A percentile compares a stretch with the other conserved stretches of the same genome.
These are phyloP conservation scores for Papilio glaucus DNA, from an alignment of 1,140 invertebrate species.

Conservation along the genomic window DNA sequence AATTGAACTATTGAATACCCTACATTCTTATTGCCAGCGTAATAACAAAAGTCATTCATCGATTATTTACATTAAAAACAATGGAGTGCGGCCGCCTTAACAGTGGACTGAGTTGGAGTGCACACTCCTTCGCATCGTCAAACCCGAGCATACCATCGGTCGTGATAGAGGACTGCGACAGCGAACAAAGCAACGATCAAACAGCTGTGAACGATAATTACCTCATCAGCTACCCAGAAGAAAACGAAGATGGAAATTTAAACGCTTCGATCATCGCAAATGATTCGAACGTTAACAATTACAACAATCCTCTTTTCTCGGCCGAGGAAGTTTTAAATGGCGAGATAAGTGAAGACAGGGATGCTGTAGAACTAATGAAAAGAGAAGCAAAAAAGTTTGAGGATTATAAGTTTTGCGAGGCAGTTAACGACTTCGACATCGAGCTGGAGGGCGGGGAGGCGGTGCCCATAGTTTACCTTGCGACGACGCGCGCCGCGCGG, in stretches of 20 bases:
- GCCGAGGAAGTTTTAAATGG: conserved; percentile 67
- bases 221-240: conserved; percentile 62
- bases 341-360: conserved; percentile 62
- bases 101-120: conserved; percentile 62
- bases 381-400: conserved; percentile 67
- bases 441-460: conserved; percentile 70
- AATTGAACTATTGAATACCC: conserved; percentile 3
- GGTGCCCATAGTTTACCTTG: conserved; percentile 75
- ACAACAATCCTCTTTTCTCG: conserved; percentile 64
- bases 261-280: conserved; percentile 50
- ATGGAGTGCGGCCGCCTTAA: conserved; percentile 69
- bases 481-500: conserved; percentile 66
- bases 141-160: conserved; percentile 53
- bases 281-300: conserved; percentile 59
- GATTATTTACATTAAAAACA: conserved; percentile 50
- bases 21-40: conserved; percentile 30
- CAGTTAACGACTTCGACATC: conserved; percentile 76
- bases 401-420: conserved; percentile 78
- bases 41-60: conserved; percentile 49
- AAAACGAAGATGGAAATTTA: conserved; percentile 50
- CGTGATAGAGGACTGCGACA: conserved; percentile 52
- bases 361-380: conserved; percentile 67
- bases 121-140: conserved; percentile 52
- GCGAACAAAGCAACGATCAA: conserved; percentile 43
- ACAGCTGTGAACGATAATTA: conserved; percentile 59